Conservation (phyloP, 1,140 invertebrate genomes). For the Drosophila ficusphila region DNA sequence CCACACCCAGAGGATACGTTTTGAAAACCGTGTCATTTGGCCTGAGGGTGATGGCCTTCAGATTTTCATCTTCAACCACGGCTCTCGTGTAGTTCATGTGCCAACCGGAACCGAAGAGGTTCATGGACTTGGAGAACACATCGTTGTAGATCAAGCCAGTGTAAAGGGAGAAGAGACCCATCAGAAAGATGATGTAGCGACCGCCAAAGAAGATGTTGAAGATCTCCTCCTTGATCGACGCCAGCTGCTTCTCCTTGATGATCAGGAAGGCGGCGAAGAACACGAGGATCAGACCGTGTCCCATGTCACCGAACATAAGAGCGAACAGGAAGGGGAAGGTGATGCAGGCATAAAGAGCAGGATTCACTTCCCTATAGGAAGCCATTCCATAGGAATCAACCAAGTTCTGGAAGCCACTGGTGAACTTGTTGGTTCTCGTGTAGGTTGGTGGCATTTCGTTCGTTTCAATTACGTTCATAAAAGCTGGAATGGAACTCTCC, state of each 20-base stretch:
- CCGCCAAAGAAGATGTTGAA: constrained; percentile 93
- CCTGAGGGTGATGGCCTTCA: constrained; percentile 79
- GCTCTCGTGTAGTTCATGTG: constrained; percentile 85
- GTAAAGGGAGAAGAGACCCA: constrained; percentile 94
- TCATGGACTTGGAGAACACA: constrained; percentile 92
- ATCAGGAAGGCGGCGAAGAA: constrained; percentile 92
- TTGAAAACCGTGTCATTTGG: constrained; percentile 85
- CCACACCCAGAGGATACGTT: constrained; percentile 93
- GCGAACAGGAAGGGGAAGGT: constrained; percentile 99
- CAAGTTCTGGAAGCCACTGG: constrained; percentile 96
- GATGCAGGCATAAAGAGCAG: constrained; percentile 90
- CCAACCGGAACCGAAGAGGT: constrained; percentile 92
- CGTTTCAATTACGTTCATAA: constrained; percentile 88
- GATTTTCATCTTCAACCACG: neutral
- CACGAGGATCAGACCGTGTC: constrained; percentile 94
- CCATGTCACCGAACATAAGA: constrained; percentile 98
- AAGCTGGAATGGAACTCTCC: constrained; percentile 89
- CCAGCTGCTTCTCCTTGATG: constrained; percentile 87
- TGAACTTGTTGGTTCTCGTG: constrained; percentile 98
- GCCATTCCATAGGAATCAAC: constrained; percentile 98
- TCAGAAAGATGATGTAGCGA: constrained; percentile 93
- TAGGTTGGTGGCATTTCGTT: constrained; percentile 96
- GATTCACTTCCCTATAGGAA: constrained; percentile 96
- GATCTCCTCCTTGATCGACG: constrained; percentile 87
- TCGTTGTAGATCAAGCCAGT: constrained; percentile 95